Evolutionary conservation across 2,888 invertebrate species (phyloP).

Genomic region (Drosophila cracens): DNA sequence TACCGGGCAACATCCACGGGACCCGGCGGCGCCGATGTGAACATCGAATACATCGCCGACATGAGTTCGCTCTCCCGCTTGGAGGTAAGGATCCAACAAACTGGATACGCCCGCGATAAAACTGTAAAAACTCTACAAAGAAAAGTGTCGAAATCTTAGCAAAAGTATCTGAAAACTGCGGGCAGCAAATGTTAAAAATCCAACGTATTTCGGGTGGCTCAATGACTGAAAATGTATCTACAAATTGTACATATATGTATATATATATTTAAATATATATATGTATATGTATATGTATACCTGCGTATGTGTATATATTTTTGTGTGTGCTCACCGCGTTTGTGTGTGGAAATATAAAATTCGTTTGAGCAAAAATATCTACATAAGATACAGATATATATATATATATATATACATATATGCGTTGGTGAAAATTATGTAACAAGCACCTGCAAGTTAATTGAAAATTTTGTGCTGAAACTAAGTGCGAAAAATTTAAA

Average conservation of each 20-base stretch:
- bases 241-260: constrained; percentile 5
- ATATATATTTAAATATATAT: constrained; percentile 10
- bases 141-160: constrained; percentile 16
- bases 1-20: constrained; percentile 95
- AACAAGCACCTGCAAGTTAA: constrained; percentile 62
- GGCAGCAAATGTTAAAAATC: constrained; percentile 22
- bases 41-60: constrained; percentile 97
- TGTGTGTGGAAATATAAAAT: constrained; percentile 81
- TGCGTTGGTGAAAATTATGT: constrained; percentile 81
- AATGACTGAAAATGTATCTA: constrained; percentile 20
- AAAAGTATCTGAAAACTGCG: constrained; percentile 22
- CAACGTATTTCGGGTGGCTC: constrained; percentile 28
- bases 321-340: constrained; percentile 54
- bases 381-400: constrained; percentile 34
- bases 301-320: constrained; percentile 38
- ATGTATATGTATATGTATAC: constrained; percentile 13
- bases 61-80: constrained; percentile 97
- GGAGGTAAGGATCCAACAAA: constrained; percentile 89
- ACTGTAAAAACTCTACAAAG: constrained; percentile 12
- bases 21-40: constrained; percentile 94
- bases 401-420: constrained; percentile 46
- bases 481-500: constrained; percentile 30
- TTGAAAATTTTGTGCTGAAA: constrained; percentile 48
- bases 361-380: constrained; percentile 69
- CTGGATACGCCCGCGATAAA: constrained; percentile 9